A percentile compares a stretch with the other conserved stretches of the same genome.
phyloP scores from a whole-genome alignment of 2,888 invertebrate genomes.

The Aromia moschata region DNA sequence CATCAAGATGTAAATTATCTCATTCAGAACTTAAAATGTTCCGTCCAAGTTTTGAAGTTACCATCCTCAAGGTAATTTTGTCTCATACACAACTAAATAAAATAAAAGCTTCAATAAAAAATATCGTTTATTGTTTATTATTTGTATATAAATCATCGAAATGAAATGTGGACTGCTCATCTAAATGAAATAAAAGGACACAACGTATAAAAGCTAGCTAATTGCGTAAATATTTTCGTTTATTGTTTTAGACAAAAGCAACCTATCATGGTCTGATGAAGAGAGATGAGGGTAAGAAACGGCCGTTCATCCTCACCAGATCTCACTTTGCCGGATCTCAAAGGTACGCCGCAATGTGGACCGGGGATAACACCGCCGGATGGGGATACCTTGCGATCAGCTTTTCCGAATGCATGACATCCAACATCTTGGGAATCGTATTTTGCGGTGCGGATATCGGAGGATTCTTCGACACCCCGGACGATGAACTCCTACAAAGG shows the following conservation, averaged over 20 bases:
- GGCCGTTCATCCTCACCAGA: slow-evolving; percentile 92
- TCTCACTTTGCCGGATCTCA: slow-evolving; percentile 93
- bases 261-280: slow-evolving; percentile 70
- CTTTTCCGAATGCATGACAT: slow-evolving; percentile 87
- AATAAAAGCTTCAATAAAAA: too few relatives aligned
- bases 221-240: too few relatives aligned
- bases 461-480: slow-evolving; percentile 94
- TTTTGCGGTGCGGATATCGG: slow-evolving; percentile 96
- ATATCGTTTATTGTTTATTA: too few relatives aligned
- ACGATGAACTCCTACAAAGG: slow-evolving; percentile 84
- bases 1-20: too few relatives aligned
- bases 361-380: slow-evolving; percentile 94
- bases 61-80: too few relatives aligned
- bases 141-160: too few relatives aligned
- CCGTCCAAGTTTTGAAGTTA: too few relatives aligned
- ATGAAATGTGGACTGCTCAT: too few relatives aligned
- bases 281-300: slow-evolving; percentile 66
- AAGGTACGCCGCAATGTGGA: slow-evolving; percentile 92
- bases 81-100: too few relatives aligned
- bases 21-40: too few relatives aligned
- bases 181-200: too few relatives aligned
- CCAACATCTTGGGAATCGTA: slow-evolving; percentile 80
- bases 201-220: too few relatives aligned
- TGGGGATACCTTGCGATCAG: slow-evolving; percentile 89
- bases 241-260: slow-evolving; percentile 65